A percentile compares a stretch with the other conserved stretches of the same genome.
Conservation (phyloP, 2,888 invertebrate species). For the Zhuqinia jingwanae region DNA sequence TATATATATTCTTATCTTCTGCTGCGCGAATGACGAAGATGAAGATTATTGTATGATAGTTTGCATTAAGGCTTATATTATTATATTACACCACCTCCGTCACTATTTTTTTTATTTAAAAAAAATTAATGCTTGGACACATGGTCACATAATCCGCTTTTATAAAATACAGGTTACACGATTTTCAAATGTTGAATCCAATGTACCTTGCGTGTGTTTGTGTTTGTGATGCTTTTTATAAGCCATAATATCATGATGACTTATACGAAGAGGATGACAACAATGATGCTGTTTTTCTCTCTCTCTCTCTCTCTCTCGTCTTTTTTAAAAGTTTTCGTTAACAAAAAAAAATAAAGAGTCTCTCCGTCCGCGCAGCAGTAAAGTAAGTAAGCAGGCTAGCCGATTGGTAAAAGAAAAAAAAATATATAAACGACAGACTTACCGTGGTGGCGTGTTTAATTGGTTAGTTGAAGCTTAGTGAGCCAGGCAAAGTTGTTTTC, state of each 20-base stretch:
- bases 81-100: background rate
- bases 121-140: slow-evolving; percentile 3
- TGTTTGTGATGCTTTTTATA: background rate
- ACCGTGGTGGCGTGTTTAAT: slow-evolving; percentile 11
- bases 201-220: background rate
- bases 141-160: slow-evolving; percentile 33
- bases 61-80: background rate
- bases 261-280: slow-evolving; percentile 11
- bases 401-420: background rate
- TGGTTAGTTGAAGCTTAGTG: slow-evolving; percentile 26
- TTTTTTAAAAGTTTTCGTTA: slow-evolving; percentile 34
- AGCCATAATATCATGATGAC: background rate
- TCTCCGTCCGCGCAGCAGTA: background rate
- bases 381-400: slow-evolving; percentile 8
- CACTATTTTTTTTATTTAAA: slow-evolving; percentile 8
- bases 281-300: background rate
- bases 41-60: too few species aligned
- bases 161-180: slow-evolving; percentile 53
- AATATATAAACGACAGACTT: slow-evolving; percentile 9
- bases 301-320: too few species aligned
- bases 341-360: slow-evolving; percentile 13
- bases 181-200: too few species aligned
- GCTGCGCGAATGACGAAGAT: background rate
- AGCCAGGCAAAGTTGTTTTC: slow-evolving; percentile 67
- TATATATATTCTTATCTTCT: background rate